Percentiles rank a stretch among this genome's conserved stretches.
Evolutionary conservation across 2,888 invertebrate species (phyloP).

Genomic region (Ichneumon xanthorius): DNA sequence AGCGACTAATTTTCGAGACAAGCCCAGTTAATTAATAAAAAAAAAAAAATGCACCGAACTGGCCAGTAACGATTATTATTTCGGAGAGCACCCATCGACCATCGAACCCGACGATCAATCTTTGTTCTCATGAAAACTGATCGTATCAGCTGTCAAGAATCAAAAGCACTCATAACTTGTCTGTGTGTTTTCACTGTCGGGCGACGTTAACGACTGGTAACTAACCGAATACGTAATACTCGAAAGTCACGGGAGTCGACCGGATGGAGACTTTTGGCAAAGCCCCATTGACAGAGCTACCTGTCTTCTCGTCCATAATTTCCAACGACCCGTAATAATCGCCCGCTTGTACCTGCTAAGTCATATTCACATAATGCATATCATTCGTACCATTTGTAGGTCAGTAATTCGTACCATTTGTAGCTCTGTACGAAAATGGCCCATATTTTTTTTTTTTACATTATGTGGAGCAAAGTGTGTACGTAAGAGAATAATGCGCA

Average conservation of each 20-base stretch:
- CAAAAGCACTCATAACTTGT: background rate
- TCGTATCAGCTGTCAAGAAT: constrained; percentile 5
- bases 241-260: constrained; percentile 41
- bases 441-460: background rate
- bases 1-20: background rate
- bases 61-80: background rate
- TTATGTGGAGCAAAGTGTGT: background rate
- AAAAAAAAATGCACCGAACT: background rate
- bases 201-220: constrained; percentile 49
- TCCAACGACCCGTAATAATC: background rate
- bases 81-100: constrained; percentile 1
- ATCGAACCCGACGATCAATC: background rate
- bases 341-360: background rate
- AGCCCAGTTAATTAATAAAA: background rate
- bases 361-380: background rate
- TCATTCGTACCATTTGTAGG: background rate
- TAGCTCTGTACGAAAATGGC: background rate
- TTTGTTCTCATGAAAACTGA: background rate
- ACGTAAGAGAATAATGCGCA: background rate
- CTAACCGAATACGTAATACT: constrained; percentile 58
- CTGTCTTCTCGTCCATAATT: background rate
- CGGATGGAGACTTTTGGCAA: constrained; percentile 36
- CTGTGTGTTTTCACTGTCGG: background rate
- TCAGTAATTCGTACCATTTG: background rate
- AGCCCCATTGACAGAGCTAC: background rate